Percentiles rank a stretch among this genome's conserved stretches.
Conservation (phyloP, 2,797 vertebrate species). For the Presbytis comata region DNA sequence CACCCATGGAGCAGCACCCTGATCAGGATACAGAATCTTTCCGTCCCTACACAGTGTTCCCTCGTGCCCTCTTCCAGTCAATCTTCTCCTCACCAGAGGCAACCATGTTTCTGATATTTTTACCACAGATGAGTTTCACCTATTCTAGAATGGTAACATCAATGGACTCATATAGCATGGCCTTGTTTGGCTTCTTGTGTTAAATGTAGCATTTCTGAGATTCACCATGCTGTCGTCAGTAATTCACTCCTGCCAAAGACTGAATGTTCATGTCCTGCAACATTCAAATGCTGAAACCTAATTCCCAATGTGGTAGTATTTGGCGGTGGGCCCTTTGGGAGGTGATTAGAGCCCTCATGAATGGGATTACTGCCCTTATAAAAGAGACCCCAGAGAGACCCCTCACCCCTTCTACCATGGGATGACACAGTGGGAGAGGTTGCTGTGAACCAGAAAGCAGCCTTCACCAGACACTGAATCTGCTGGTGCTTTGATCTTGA, state of each 20-base stretch:
- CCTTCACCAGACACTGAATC: background rate
- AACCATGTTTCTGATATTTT: background rate
- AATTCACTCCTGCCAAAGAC: background rate
- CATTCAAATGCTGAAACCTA: background rate
- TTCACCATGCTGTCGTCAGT: background rate
- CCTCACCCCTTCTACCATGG: rapidly evolving
- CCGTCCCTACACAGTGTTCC: background rate
- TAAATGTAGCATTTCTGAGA: background rate
- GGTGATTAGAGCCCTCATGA: background rate
- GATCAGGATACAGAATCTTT: background rate
- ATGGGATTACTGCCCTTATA: background rate
- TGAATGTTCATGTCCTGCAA: background rate
- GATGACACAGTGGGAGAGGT: background rate
- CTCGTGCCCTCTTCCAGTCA: rapidly evolving
- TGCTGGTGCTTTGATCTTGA: background rate
- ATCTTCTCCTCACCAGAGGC: background rate
- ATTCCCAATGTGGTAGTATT: background rate
- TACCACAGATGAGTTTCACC: rapidly evolving
- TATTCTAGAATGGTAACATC: background rate
- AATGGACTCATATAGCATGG: rapidly evolving
- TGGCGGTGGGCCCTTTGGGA: background rate
- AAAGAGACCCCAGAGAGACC: background rate
- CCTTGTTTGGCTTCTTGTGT: background rate
- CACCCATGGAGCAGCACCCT: background rate
- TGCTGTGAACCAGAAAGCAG: background rate